These are phyloP conservation scores for Babylonia areolata DNA, from an alignment of 1,140 invertebrate species.

Conservation along the genomic window DNA sequence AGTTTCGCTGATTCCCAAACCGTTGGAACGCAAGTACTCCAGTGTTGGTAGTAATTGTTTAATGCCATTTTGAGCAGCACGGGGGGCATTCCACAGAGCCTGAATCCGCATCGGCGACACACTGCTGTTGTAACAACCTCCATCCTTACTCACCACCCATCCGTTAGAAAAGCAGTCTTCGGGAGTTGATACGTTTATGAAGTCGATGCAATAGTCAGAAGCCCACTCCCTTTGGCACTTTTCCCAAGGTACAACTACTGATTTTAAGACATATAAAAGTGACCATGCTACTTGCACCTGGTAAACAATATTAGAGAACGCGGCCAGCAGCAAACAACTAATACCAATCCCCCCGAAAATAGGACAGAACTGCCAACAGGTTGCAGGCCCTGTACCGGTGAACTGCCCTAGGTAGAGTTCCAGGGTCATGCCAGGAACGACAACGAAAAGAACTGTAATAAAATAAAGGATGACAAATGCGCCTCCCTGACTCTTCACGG, in stretches of 20 bases:
- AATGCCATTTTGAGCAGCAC: neutral
- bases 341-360: neutral
- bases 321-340: conserved; percentile 86
- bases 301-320: conserved; percentile 88
- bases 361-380: neutral
- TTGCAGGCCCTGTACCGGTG: neutral
- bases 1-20: neutral
- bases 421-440: neutral
- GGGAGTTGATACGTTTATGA: neutral
- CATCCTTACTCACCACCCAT: neutral
- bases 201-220: neutral
- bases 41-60: neutral
- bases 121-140: neutral
- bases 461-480: neutral
- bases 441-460: neutral
- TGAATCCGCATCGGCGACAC: neutral
- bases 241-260: conserved; percentile 88
- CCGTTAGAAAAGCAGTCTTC: neutral
- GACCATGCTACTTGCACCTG: conserved; percentile 95
- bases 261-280: conserved; percentile 87
- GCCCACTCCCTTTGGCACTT: conserved; percentile 70
- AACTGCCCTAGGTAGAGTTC: neutral
- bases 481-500: neutral
- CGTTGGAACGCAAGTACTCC: neutral
- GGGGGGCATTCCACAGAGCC: neutral